Evolutionary conservation across 2,888 invertebrate species (phyloP), one percentile per base, ranked within the genome.

Genomic region (Uloborus plumipes): DNA sequence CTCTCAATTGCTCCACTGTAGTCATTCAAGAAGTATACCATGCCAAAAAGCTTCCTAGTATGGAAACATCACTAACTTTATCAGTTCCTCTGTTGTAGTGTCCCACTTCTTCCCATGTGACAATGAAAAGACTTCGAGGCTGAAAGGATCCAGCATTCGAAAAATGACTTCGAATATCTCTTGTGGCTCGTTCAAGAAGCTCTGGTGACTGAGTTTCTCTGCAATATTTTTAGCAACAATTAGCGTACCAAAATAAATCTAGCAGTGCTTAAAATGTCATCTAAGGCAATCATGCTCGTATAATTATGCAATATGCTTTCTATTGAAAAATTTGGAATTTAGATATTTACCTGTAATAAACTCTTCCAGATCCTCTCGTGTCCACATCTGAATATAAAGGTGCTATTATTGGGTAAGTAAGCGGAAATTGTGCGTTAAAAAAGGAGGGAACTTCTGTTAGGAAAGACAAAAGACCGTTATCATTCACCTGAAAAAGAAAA

Each of bases 301-400:
- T 9, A 39, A 39, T 39, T 39, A 1, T 39, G 3, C 9, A 39
- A 9, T 7, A 11, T 9, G 7, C 9, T 39, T 39, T 11, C 39
- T 9, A 11, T 39, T 39, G 39, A 11, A 2, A 39, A 39, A 39
- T 2, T 39, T 39, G 26, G 26, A 4, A 26, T 18, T 55, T 6
- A 14, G n/a, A 85, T n/a, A n/a, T 20, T 66, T 87, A 91, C 91
- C 91, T 89, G 88, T 94, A 95, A 86, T 92, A 94, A 85, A 97
- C 92, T 7, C 91, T 90, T 15, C 97, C 96, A 0, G 92, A 90
- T 14, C 90, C 90, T 0, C 93, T 91, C 0, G 94, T 95, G 88
- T 98, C 98, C 6, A 98, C 92, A 89, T 98, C 97, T 0, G 95
- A 93, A 89, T 98, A 96, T 87, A 97, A 93, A 0, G 95, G 95